These are phyloP conservation scores for Eupleurogrammus muticus DNA, from an alignment of 2,797 vertebrate species.

Conservation along the genomic window DNA sequence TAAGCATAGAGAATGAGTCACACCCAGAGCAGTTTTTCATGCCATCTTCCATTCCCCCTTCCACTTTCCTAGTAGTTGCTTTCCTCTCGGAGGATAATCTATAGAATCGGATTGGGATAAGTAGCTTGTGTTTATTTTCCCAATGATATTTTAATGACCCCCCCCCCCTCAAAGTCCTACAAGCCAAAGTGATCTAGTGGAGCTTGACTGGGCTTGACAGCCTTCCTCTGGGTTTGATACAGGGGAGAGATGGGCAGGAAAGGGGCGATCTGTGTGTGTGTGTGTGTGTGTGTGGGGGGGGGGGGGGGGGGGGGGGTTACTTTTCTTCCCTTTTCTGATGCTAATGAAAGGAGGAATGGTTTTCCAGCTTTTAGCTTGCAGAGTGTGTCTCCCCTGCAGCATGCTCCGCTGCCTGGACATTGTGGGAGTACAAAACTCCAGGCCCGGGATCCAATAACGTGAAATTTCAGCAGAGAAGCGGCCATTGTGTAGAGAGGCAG, in stretches of 20 bases:
- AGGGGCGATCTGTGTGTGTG: constrained; percentile 41
- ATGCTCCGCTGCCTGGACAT: constrained; percentile 88
- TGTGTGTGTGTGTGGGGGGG: too few species aligned
- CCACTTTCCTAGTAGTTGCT: constrained; percentile 56
- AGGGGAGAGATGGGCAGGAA: constrained; percentile 71
- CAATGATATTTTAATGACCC: constrained; percentile 76
- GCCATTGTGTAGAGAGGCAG: constrained; percentile 85
- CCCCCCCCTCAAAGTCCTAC: constrained; percentile 49
- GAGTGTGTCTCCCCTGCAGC: constrained; percentile 87
- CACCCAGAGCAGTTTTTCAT: constrained; percentile 47
- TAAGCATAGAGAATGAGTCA: constrained; percentile 50
- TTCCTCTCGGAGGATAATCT: constrained; percentile 75
- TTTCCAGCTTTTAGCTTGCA: constrained; percentile 88
- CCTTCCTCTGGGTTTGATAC: constrained; percentile 79
- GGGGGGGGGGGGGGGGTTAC: constrained; percentile 44
- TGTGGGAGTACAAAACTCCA: constrained; percentile 88
- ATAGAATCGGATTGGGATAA: constrained; percentile 79
- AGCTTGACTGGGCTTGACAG: constrained; percentile 80
- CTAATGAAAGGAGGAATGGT: constrained; percentile 88
- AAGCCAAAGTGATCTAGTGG: constrained; percentile 74
- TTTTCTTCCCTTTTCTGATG: constrained; percentile 84
- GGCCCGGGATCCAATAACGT: constrained; percentile 88
- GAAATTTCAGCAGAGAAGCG: constrained; percentile 89
- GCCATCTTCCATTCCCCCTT: constrained; percentile 21
- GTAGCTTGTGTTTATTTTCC: constrained; percentile 81